These are phyloP conservation scores for Manacus vitellinus DNA, from an alignment of 2,113 vertebrate species.

Conservation along the genomic window DNA sequence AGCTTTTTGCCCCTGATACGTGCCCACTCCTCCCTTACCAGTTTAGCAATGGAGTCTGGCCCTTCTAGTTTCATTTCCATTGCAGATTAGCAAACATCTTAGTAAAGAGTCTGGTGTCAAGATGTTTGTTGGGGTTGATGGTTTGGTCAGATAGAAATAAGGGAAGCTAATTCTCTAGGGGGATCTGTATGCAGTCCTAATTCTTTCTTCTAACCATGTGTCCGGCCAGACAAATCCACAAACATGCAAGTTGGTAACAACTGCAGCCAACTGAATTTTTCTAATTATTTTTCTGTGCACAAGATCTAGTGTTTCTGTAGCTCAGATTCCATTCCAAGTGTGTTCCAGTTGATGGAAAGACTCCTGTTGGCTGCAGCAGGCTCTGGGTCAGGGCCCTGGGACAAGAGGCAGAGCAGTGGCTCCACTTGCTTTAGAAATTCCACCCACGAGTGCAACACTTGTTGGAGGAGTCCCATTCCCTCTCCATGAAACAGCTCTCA, in stretches of 20 bases:
- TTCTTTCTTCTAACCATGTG: constrained; percentile 33
- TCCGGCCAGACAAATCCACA: constrained; percentile 44
- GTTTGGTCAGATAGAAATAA: constrained; percentile 33
- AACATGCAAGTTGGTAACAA: constrained; percentile 21
- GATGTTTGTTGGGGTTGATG: constrained; percentile 15
- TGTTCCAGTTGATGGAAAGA: background rate
- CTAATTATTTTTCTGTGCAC: background rate
- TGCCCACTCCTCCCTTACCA: background rate
- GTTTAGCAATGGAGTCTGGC: background rate
- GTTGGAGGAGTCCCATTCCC: background rate
- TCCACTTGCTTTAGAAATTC: constrained; percentile 24
- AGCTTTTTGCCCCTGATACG: background rate
- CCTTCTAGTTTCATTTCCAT: background rate
- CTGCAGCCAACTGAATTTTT: constrained; percentile 44
- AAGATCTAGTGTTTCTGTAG: background rate
- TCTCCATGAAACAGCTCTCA: background rate
- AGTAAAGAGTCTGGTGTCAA: constrained; percentile 24
- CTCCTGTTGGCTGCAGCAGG: background rate
- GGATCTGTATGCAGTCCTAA: constrained; percentile 7
- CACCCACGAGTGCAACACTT: background rate
- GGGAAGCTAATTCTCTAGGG: constrained; percentile 25
- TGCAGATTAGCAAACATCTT: background rate
- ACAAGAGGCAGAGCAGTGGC: background rate
- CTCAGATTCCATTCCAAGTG: background rate
- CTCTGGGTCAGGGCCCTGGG: background rate